These are phyloP conservation scores for Athalia circularis DNA, from an alignment of 2,888 invertebrate genomes.

Conservation along the genomic window DNA sequence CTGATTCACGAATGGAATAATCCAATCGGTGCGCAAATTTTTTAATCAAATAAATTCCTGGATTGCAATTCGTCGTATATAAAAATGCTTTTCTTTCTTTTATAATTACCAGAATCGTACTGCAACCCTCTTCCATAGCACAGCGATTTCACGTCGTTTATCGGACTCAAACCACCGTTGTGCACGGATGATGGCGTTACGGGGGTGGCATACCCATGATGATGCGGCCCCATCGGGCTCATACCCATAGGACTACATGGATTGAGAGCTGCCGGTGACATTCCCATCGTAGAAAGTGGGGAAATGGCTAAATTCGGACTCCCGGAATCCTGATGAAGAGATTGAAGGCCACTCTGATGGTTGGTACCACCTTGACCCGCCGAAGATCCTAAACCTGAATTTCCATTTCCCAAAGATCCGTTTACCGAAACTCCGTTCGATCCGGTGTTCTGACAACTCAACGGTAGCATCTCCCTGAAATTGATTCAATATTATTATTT, in stretches of 20 bases:
- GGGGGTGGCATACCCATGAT: constrained; percentile 68
- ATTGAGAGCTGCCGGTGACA: constrained; percentile 68
- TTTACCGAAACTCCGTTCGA: constrained; percentile 56
- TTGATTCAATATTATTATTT: neutral
- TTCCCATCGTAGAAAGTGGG: constrained; percentile 69
- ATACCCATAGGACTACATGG: constrained; percentile 69
- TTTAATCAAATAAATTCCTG: too few species aligned
- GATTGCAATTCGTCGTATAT: too few species aligned
- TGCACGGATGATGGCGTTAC: constrained; percentile 70
- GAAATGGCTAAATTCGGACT: constrained; percentile 70
- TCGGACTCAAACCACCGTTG: constrained; percentile 66
- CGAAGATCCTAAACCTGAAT: constrained; percentile 45
- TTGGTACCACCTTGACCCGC: constrained; percentile 25
- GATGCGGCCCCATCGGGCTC: constrained; percentile 70
- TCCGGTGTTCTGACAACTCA: constrained; percentile 62
- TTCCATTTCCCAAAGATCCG: constrained; percentile 56
- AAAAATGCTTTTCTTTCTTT: too few species aligned
- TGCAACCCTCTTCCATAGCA: constrained; percentile 65
- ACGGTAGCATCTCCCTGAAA: constrained; percentile 64
- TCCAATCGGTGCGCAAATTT: too few species aligned
- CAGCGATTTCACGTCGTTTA: constrained; percentile 69
- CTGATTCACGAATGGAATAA: too few species aligned
- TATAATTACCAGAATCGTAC: constrained; percentile 66
- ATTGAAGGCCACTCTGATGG: constrained; percentile 56
- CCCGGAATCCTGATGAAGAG: constrained; percentile 66